These are phyloP conservation scores for Vanessa tameamea DNA, from an alignment of 1,140 invertebrate genomes.

Conservation along the genomic window DNA sequence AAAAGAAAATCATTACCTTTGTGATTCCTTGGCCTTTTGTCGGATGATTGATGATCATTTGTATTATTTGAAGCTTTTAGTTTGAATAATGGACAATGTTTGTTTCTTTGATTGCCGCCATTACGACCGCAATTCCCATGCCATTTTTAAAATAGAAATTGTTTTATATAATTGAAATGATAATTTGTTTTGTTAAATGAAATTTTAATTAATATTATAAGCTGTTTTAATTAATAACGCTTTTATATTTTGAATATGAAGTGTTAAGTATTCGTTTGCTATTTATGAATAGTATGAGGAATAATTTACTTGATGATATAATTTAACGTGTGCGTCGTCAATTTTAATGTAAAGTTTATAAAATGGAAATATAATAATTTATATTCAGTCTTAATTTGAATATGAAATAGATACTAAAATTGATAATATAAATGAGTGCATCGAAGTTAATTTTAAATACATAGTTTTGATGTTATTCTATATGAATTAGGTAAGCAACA, in stretches of 20 bases:
- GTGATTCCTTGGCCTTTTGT: conserved; percentile 31
- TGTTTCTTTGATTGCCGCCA: conserved; percentile 26
- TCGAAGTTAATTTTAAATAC: no score
- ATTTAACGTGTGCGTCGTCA: neutral
- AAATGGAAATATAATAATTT: neutral
- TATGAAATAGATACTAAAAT: neutral
- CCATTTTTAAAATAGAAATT: conserved; percentile 14
- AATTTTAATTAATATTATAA: conserved; percentile 7
- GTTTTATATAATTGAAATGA: conserved; percentile 12
- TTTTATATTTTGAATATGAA: conserved; percentile 14
- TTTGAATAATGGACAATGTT: conserved; percentile 62
- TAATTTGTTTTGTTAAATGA: conserved; percentile 12
- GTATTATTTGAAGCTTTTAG: conserved; percentile 56
- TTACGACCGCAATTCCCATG: conserved; percentile 8
- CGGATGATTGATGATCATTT: conserved; percentile 67
- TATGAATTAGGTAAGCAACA: no score
- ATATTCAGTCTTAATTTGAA: neutral
- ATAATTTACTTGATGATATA: neutral
- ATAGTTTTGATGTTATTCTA: no score
- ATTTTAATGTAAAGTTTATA: neutral
- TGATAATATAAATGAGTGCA: no score
- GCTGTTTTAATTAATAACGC: conserved; percentile 6
- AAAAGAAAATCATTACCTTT: conserved; percentile 12
- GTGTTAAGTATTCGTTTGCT: neutral
- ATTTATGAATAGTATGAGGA: neutral